phyloP scores from a whole-genome alignment of 2,888 invertebrate genomes.

The Pseudococcus longispinus region DNA sequence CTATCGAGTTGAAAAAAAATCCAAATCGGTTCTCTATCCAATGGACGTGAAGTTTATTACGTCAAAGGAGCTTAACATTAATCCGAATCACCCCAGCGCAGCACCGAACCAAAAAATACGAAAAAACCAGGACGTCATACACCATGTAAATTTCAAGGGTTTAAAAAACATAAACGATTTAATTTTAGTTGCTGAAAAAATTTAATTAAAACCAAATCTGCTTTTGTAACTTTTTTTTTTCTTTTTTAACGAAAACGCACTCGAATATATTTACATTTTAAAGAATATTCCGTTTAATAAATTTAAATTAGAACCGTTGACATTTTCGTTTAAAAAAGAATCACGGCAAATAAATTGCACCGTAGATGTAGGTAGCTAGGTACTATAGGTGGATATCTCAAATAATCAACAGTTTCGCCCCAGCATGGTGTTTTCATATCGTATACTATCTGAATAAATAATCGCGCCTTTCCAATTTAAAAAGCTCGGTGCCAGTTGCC shows the following conservation, averaged over 20 bases:
- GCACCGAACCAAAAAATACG: not conserved
- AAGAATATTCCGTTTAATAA: conserved; percentile 16
- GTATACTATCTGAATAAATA: conserved; percentile 16
- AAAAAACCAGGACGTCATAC: not conserved
- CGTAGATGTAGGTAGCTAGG: not conserved
- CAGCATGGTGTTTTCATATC: conserved; percentile 5
- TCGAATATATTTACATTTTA: conserved; percentile 25
- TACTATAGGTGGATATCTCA: conserved; percentile 28
- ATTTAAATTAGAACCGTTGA: conserved; percentile 28
- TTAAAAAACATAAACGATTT: not conserved
- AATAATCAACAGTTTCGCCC: not conserved
- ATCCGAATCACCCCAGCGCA: not conserved
- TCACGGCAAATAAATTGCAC: not conserved
- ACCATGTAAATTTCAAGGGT: not conserved
- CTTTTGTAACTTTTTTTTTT: not conserved
- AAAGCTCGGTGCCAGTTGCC: not conserved
- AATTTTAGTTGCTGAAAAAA: not conserved
- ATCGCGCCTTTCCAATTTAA: conserved; percentile 27
- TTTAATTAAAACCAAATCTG: conserved; percentile 15
- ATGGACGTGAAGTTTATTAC: not conserved
- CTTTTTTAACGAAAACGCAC: not conserved
- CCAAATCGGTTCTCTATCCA: not conserved
- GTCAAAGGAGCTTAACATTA: not conserved
- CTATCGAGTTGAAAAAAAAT: not conserved
- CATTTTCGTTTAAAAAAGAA: conserved; percentile 24